These are phyloP conservation scores for Corythoichthys intestinalis DNA, from an alignment of 2,113 vertebrate species.

Conservation along the genomic window DNA sequence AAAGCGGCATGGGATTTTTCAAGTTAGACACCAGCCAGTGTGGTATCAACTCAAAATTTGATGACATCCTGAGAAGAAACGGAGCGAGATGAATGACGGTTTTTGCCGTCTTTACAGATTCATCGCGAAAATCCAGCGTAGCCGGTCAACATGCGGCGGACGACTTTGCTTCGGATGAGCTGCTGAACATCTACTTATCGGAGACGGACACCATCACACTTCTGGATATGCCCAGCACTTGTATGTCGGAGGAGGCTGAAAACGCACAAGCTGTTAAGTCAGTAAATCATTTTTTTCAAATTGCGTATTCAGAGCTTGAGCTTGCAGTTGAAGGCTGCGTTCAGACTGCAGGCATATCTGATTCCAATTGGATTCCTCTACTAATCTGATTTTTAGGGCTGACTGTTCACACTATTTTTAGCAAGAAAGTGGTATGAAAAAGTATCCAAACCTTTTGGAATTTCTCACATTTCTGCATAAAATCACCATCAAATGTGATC, in stretches of 20 bases:
- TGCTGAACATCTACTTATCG: conserved; percentile 63
- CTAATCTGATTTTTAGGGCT: no score
- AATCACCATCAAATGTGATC: no score
- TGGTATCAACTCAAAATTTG: conserved; percentile 1
- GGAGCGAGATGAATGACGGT: neutral
- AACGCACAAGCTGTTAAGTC: conserved; percentile 74
- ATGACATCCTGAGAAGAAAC: no score
- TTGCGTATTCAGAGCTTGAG: no score
- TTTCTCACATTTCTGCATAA: no score
- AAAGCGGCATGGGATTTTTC: conserved; percentile 54
- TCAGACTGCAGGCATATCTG: no score
- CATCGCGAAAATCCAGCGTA: conserved; percentile 33
- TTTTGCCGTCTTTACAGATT: conserved; percentile 48
- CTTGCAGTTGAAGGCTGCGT: no score
- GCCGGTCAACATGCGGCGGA: conserved; percentile 56
- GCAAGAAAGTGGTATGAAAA: no score
- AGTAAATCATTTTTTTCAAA: conserved; percentile 19
- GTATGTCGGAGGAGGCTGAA: conserved; percentile 72
- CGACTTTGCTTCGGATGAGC: conserved; percentile 64
- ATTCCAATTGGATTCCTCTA: no score
- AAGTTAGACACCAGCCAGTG: conserved; percentile 51
- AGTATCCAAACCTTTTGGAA: no score
- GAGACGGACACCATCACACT: conserved; percentile 78
- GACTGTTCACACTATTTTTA: no score
- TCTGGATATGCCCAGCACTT: conserved; percentile 68